A percentile compares a stretch with the other conserved stretches of the same genome.
These are phyloP conservation scores for Gavia stellata DNA, from an alignment of 2,113 vertebrate genomes.

Conservation along the genomic window DNA sequence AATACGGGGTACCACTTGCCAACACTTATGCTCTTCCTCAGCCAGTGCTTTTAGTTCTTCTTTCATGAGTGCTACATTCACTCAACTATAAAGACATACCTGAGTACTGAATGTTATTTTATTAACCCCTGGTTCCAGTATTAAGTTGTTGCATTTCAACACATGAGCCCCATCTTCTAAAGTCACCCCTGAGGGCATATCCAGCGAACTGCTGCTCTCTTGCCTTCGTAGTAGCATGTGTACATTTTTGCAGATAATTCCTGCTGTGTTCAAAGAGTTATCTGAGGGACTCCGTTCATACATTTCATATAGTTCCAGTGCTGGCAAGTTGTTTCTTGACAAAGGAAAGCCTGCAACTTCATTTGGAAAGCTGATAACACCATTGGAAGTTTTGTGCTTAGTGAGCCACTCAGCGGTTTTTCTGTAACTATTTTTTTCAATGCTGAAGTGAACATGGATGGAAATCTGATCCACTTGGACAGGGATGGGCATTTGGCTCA, in stretches of 20 bases:
- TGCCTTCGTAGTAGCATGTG: slow-evolving; percentile 88
- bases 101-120: slow-evolving; percentile 83
- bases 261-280: slow-evolving; percentile 80
- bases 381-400: slow-evolving; percentile 75
- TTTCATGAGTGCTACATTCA: neutral
- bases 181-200: slow-evolving; percentile 67
- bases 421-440: slow-evolving; percentile 82
- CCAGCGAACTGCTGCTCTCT: slow-evolving; percentile 77
- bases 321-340: slow-evolving; percentile 49
- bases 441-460: slow-evolving; percentile 83
- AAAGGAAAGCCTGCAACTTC: slow-evolving; percentile 16
- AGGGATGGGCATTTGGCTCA: slow-evolving; percentile 86
- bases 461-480: slow-evolving; percentile 83
- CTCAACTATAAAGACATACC: slow-evolving; percentile 65
- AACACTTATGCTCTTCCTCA: neutral
- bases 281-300: slow-evolving; percentile 90
- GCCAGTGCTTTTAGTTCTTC: neutral
- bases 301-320: slow-evolving; percentile 83
- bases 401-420: slow-evolving; percentile 80
- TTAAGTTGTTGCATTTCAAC: slow-evolving; percentile 77
- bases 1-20: neutral
- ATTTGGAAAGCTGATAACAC: slow-evolving; percentile 76
- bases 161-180: slow-evolving; percentile 83
- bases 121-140: slow-evolving; percentile 86
- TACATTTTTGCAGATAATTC: slow-evolving; percentile 91